These are phyloP conservation scores for Enteromius unitaeniatus DNA, from an alignment of 2,797 vertebrate genomes.

Conservation along the genomic window DNA sequence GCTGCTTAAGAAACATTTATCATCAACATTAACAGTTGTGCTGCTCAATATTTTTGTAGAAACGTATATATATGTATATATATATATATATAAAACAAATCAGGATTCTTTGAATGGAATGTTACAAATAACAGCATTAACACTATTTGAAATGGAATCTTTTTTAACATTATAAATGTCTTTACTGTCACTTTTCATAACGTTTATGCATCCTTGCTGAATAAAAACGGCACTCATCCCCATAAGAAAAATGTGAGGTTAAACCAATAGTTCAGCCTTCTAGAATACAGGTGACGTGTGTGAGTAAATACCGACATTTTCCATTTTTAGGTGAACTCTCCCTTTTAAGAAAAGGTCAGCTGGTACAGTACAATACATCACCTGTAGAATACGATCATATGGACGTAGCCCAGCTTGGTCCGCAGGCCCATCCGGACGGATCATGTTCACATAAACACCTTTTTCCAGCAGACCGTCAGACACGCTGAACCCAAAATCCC, in stretches of 20 bases:
- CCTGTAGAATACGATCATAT: slow-evolving; percentile 95
- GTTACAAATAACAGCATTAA: not conserved
- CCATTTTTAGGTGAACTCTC: not conserved
- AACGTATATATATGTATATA: no score
- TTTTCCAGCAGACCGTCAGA: slow-evolving; percentile 94
- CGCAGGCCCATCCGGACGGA: slow-evolving; percentile 91
- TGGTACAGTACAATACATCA: slow-evolving; percentile 59
- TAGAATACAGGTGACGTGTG: not conserved
- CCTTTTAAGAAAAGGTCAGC: not conserved
- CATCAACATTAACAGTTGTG: not conserved
- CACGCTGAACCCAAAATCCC: slow-evolving; percentile 96
- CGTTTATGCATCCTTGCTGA: not conserved
- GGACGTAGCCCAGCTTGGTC: slow-evolving; percentile 88
- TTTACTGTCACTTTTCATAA: not conserved
- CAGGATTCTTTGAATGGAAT: not conserved
- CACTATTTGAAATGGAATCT: not conserved
- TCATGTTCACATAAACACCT: slow-evolving; percentile 95
- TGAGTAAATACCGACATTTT: not conserved
- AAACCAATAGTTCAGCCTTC: not conserved
- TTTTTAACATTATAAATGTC: not conserved
- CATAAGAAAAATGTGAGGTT: not conserved
- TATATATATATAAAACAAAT: no score
- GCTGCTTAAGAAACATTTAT: not conserved
- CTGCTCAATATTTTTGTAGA: not conserved
- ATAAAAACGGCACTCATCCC: not conserved